These are phyloP conservation scores for Seriola quinqueradiata DNA, from an alignment of 2,113 vertebrate genomes.

Conservation along the genomic window DNA sequence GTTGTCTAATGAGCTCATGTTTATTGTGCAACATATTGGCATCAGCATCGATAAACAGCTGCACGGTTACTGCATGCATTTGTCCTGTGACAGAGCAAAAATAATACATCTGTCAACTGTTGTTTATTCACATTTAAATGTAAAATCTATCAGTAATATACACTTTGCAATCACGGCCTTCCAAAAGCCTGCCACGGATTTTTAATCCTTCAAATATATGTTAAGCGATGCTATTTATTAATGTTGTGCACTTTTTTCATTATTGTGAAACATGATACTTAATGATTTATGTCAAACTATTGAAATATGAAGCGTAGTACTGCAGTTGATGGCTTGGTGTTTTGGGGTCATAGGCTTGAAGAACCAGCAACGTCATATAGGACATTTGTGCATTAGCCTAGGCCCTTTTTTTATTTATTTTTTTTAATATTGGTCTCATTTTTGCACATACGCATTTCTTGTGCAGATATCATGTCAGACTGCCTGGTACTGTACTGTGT, in stretches of 20 bases:
- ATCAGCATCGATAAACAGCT: conserved; percentile 17
- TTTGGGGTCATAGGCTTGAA: neutral
- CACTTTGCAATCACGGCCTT: neutral
- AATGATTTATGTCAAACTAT: neutral
- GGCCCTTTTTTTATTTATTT: too few relatives aligned
- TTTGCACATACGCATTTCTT: conserved; percentile 6
- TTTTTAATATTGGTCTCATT: neutral
- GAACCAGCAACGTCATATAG: neutral
- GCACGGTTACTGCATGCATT: conserved; percentile 18
- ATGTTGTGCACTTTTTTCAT: neutral
- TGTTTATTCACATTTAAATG: neutral
- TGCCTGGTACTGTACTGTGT: conserved; percentile 3
- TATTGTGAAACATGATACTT: neutral
- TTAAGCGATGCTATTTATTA: neutral
- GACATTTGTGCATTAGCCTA: neutral
- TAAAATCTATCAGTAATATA: conserved; percentile 10
- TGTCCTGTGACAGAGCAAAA: conserved; percentile 7
- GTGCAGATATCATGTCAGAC: neutral
- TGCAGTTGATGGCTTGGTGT: conserved; percentile 7
- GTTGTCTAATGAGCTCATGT: neutral
- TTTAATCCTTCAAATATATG: neutral
- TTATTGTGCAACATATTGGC: neutral
- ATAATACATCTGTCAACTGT: neutral
- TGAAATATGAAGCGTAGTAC: neutral
- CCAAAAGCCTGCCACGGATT: neutral